Percentiles rank a stretch among this genome's conserved stretches.
These are phyloP conservation scores for Pipistrellus pygmaeus DNA, from an alignment of 2,797 vertebrate species.

Conservation along the genomic window DNA sequence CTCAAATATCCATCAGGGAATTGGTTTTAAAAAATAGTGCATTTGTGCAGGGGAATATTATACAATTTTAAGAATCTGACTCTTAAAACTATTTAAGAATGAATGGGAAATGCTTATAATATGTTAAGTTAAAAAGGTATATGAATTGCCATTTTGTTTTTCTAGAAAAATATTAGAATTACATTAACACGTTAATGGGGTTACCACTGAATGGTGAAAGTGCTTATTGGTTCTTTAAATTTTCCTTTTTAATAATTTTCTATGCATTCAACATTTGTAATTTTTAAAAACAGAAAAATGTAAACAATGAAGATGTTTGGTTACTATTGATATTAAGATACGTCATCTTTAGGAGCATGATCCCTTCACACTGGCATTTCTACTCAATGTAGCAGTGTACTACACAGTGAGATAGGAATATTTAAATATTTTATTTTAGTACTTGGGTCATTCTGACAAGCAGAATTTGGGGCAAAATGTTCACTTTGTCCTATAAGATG, in stretches of 20 bases:
- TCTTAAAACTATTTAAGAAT: slow-evolving; percentile 42
- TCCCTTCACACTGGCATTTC: not conserved
- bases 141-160: not conserved
- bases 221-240: not conserved
- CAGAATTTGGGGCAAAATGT: not conserved
- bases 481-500: not conserved
- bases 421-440: not conserved
- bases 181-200: not conserved
- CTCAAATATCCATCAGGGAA: not conserved
- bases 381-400: not conserved
- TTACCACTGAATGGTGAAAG: not conserved
- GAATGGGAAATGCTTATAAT: not conserved
- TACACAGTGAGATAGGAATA: not conserved
- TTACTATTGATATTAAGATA: not conserved
- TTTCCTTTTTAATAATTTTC: not conserved
- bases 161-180: slow-evolving; percentile 26
- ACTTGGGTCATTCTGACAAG: not conserved
- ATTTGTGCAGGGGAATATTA: not conserved
- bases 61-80: slow-evolving; percentile 3
- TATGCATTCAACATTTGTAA: not conserved
- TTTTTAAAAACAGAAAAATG: not conserved
- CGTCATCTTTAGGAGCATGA: not conserved
- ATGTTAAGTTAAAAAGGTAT: not conserved
- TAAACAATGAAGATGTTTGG: not conserved
- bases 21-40: not conserved